phyloP scores from a whole-genome alignment of 2,888 invertebrate species.

The Smittia sp. region DNA sequence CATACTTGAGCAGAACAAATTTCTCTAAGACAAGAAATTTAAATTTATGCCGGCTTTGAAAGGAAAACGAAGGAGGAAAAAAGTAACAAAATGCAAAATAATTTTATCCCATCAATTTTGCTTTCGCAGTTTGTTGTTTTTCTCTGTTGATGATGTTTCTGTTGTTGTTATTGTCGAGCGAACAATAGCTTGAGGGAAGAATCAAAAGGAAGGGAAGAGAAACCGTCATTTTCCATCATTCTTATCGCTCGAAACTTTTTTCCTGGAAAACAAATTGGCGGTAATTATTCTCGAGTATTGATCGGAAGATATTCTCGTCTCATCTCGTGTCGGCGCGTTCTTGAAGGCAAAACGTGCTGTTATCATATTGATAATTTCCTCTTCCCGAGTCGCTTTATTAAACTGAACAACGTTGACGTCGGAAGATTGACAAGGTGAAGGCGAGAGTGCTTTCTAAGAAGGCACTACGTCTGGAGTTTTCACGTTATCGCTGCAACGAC shows the following conservation, averaged over 20 bases:
- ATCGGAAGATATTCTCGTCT: slow-evolving; percentile 27
- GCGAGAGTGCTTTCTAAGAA: not conserved
- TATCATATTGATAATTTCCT: slow-evolving; percentile 39
- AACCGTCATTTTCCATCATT: slow-evolving; percentile 20
- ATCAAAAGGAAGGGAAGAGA: slow-evolving; percentile 5
- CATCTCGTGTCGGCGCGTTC: not conserved
- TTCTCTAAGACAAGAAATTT: not conserved
- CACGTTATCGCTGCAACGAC: slow-evolving; percentile 5
- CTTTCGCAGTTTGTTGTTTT: slow-evolving; percentile 14
- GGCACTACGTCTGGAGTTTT: not conserved
- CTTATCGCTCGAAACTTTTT: slow-evolving; percentile 5
- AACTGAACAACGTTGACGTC: slow-evolving; percentile 13
- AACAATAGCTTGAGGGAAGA: slow-evolving; percentile 6
- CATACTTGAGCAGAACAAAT: not conserved
- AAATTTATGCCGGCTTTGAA: not conserved
- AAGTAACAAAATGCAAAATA: not conserved
- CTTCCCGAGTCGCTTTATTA: not conserved
- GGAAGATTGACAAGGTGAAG: slow-evolving; percentile 25
- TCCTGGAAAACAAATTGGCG: slow-evolving; percentile 34
- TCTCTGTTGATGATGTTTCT: slow-evolving; percentile 3
- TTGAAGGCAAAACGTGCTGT: slow-evolving; percentile 18
- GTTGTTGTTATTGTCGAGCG: slow-evolving; percentile 16
- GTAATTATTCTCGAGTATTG: slow-evolving; percentile 39
- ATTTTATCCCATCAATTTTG: slow-evolving; percentile 10
- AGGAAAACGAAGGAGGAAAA: no score